Conservation (phyloP, 2,797 vertebrate genomes). For the Pseudotriccus pelzelni region DNA sequence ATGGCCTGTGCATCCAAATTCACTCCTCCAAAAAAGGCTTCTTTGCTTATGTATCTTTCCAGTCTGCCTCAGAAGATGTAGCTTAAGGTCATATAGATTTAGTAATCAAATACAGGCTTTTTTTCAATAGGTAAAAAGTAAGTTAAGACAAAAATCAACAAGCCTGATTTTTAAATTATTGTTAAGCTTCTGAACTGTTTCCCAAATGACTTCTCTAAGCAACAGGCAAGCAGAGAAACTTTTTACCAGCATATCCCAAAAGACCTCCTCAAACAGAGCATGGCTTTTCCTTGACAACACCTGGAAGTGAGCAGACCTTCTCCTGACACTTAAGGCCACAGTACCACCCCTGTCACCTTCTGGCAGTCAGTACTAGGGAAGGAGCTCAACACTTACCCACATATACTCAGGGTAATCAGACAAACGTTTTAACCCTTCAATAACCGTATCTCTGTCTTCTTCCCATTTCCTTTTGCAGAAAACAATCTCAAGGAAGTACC, state of each 20-base stretch:
- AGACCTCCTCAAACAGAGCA: not conserved
- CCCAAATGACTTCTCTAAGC: not conserved
- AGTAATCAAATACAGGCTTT: not conserved
- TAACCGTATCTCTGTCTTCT: constrained; percentile 90
- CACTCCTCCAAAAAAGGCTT: not conserved
- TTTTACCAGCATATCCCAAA: not conserved
- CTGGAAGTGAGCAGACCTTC: not conserved
- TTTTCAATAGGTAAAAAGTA: not conserved
- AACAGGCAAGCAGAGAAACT: not conserved
- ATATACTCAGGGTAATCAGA: constrained; percentile 94
- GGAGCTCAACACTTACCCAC: constrained; percentile 86
- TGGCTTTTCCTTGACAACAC: not conserved
- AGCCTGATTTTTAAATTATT: not conserved
- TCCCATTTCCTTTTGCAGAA: constrained; percentile 99
- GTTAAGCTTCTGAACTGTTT: not conserved
- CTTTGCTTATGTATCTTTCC: not conserved
- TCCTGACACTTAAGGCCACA: not conserved
- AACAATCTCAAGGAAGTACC: constrained; percentile 98
- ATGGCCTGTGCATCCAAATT: not conserved
- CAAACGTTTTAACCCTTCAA: constrained; percentile 82
- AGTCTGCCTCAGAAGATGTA: not conserved
- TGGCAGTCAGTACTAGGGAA: not conserved
- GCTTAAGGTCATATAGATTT: not conserved
- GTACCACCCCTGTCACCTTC: not conserved
- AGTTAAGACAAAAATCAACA: not conserved